Base-by-base conservation (phyloP, 2,113 vertebrate genomes). In the Hydrochoerus hydrochaeris region DNA sequence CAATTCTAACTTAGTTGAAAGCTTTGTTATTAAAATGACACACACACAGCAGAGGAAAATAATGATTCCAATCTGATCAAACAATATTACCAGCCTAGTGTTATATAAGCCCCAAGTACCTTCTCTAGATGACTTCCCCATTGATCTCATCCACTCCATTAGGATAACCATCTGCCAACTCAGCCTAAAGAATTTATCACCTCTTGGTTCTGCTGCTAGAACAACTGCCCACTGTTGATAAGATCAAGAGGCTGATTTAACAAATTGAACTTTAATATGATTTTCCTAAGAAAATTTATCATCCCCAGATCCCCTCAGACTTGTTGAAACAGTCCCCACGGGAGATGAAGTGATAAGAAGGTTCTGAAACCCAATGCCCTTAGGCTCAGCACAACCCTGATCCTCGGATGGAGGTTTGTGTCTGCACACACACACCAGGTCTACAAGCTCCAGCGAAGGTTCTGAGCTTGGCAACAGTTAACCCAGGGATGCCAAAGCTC, bases 261-360 rank as follows among this genome's bases (percentile, higher is more conserved):
- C 94, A 97, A 97, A 96, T 90, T 97, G 92, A 97, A 96, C 97
- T 96, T 95, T 97, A 96, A 97, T 96, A 97, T 93, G 88, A 96
- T 97, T 97, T 98, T 98, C 88, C 95, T 95, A 97, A 95, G 85
- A 97, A 95, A 96, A 97, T 97, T 71, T 96, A 97, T 98, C 95
- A 97, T 96, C 35, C 17, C 38, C 0, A 26, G 0, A 49, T 65
- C 52, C 69, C 85, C 78, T 92, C 83, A 62, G 82, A 88, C 83
- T 96, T 94, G 81, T 80, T 73, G 82, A 94, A 93, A 65, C n/a
- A 57, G 38, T 91, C 81, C 65, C 78, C 41, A 9, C 13, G 30
- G 82, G 92, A 87, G 96, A 87, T 75, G 28, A 69, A 86, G 77
- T 85, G 88, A 96, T 95, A 95, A 69, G n/a, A n/a, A 80, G 90